Base-by-base conservation (phyloP, 2,113 vertebrate species). In the Leptobrachium leishanense region DNA sequence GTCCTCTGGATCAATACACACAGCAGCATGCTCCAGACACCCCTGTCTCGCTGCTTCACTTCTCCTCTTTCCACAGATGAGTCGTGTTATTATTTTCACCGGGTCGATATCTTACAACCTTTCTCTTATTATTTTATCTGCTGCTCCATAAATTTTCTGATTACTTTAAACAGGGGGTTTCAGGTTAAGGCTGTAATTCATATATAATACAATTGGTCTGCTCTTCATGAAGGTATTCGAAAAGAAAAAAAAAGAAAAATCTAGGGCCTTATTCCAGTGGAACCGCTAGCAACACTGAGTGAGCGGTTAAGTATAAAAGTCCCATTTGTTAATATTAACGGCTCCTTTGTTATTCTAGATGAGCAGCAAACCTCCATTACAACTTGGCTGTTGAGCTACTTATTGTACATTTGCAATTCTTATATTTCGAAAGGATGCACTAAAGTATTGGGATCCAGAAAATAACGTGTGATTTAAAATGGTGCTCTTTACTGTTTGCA, bases 121-220 rank as follows among this genome's bases (percentile, higher is more conserved):
- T 95, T 97, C 96, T 81, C 73, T 81, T 81, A 68, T 81, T 81
- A 68, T 74, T 81, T 97, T 96, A 97, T 97, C 96, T 93, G 92
- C 96, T 98, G 97, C 95, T 96, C 97, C 95, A 98, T 98, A 98
- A 98, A 98, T 95, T 95, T 92, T 88, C 92, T 95, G 95, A 96
- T 97, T 97, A 97, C 94, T 95, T 97, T 98, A 98, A 98, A 97
- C 95, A 95, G 94, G 94, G 76, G 70, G 65, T 68, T 74, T 68
- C 72, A 9, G 72, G 71, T 81, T 68, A 74, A 68, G 71, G 72
- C 65, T 68, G 31, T 66, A 94, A 96, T 98, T 96, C 95, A 94
- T 95, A 96, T 96, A 96, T 93, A 94, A 94, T 95, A 98, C 96
- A 95, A 96, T 96, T 96, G 95, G 6, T 2, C 66, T 62, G 84